Base-by-base conservation (phyloP, 2,888 invertebrate genomes). In the Eupeodes latifasciatus region DNA sequence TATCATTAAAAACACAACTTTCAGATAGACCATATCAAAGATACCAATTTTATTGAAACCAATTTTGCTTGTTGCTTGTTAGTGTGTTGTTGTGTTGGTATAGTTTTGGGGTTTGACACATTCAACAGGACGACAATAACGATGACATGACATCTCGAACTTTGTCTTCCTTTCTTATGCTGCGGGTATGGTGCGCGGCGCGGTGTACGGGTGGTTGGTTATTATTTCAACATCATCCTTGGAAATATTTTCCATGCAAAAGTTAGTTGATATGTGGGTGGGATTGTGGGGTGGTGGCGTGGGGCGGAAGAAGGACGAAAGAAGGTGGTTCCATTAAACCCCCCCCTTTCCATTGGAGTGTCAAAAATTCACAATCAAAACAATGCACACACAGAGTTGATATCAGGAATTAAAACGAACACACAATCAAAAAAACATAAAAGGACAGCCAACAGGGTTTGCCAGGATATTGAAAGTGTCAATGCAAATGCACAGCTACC, bases 391-490 rank as follows among this genome's bases (percentile, higher is more conserved):
- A 57, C 59, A 81, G 7, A 19, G 5, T 27, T 44, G 49, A 61
- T 62, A 57, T 47, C 75, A 75, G 59, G 36, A 75, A 61, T 62
- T 61, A 49, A 27, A 62, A 34, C 16, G 44, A 14, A 44, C 34
- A 66, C 47, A 66, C 19, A 27, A 57, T 27, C 16, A 62, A 61
- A 36, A n/a, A 61, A 53, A 16, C 4, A 57, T 27, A 71, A 53
- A 55, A 61, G 44, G 51, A 64, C 69, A 75, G 64, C 77, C 51
- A 81, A 74, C 64, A 77, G 74, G 75, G 78, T 75, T 81, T 69
- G 81, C 57, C 85, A 81, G 88, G 88, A 88, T 85, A 88, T 88
- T 81, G 76, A 74, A 81, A 85, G 81, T 81, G 85, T 88, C 88
- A 88, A 49, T 59, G 85, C 77, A 81, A 80, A 80, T 77, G 77